Percentiles rank a stretch among this genome's conserved stretches.
These are phyloP conservation scores for Periplaneta americana DNA, from an alignment of 1,140 invertebrate genomes.

Conservation along the genomic window DNA sequence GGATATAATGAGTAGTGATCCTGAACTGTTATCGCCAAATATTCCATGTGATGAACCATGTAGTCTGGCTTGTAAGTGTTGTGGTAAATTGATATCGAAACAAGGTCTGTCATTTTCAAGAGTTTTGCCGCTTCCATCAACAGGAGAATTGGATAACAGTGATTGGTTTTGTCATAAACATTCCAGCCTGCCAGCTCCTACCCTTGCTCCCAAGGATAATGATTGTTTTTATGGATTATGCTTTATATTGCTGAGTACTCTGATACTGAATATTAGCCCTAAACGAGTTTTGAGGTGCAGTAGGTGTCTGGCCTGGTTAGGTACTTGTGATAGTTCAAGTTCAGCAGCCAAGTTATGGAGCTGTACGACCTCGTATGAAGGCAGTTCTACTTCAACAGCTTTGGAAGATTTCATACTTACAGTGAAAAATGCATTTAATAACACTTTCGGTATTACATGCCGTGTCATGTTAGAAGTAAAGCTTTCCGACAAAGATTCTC, in stretches of 20 bases:
- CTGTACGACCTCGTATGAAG: not conserved
- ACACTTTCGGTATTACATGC: not conserved
- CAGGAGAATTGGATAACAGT: not conserved
- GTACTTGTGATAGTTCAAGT: not conserved
- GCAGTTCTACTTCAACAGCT: not conserved
- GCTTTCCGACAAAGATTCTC: not conserved
- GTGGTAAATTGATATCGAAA: constrained; percentile 6
- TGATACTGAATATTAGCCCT: not conserved
- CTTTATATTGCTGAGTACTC: not conserved
- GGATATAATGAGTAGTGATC: not conserved
- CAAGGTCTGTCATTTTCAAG: not conserved
- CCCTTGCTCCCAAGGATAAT: not conserved
- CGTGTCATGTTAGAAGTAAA: not conserved
- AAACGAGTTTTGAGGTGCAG: not conserved
- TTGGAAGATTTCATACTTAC: constrained; percentile 7
- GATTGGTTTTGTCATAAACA: constrained; percentile 17
- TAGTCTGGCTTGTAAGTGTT: constrained; percentile 12
- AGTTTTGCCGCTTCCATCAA: constrained; percentile 11
- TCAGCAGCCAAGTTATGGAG: constrained; percentile 11
- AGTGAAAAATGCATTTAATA: constrained; percentile 1
- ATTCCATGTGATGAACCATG: not conserved
- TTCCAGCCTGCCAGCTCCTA: not conserved
- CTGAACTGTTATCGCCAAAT: not conserved
- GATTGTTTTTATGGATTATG: constrained; percentile 15
- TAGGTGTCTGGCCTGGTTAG: constrained; percentile 15